Conservation (phyloP, 2,888 invertebrate species). For the Drosophila bunnanda region DNA sequence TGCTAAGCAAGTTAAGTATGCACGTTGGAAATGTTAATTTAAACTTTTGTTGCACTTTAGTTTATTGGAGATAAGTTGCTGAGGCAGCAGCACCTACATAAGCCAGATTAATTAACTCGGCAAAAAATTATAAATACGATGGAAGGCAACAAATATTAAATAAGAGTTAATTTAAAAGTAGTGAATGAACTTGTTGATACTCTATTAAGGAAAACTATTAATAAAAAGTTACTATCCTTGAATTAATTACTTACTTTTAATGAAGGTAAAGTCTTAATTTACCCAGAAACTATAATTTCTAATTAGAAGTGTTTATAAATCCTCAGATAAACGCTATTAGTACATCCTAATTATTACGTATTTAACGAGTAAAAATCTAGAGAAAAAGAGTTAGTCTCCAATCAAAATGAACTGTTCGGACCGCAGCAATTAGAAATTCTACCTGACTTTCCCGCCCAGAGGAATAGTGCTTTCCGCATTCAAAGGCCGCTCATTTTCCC, state of each 20-base stretch:
- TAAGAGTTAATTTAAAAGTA: background rate
- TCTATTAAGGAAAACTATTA: background rate
- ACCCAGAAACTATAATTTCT: background rate
- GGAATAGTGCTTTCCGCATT: background rate
- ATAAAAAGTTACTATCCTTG: background rate
- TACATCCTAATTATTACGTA: too few species aligned
- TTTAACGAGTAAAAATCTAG: background rate
- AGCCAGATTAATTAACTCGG: conserved; percentile 60
- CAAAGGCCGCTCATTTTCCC: background rate
- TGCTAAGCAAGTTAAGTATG: conserved; percentile 54
- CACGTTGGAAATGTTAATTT: conserved; percentile 33
- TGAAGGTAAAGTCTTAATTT: background rate
- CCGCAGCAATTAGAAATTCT: background rate
- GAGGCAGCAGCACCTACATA: conserved; percentile 34
- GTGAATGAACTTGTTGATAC: background rate
- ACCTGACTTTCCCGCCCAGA: background rate
- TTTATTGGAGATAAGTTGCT: conserved; percentile 38
- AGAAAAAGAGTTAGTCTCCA: background rate
- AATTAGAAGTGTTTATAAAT: too few species aligned
- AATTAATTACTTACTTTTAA: background rate
- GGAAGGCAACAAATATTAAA: conserved; percentile 26
- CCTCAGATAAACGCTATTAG: too few species aligned
- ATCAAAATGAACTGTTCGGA: conserved; percentile 4
- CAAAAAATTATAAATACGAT: conserved; percentile 42
- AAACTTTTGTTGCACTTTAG: conserved; percentile 37